Evolutionary conservation across 2,797 vertebrate species (phyloP).

Genomic region (Cynodonichthys magdalenae): DNA sequence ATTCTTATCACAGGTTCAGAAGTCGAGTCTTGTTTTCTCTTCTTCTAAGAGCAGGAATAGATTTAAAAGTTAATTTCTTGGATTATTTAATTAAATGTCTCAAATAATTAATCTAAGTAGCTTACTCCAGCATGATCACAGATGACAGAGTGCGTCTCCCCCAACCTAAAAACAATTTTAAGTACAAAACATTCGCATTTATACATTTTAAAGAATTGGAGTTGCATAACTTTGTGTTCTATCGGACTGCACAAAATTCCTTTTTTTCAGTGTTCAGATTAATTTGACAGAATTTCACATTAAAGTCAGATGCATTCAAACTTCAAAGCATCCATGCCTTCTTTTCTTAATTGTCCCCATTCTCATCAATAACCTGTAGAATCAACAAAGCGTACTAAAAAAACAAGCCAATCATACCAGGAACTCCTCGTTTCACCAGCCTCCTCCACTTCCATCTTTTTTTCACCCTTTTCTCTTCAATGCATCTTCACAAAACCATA

Average conservation of each 20-base stretch:
- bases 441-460: conserved; percentile 79
- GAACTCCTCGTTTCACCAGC: conserved; percentile 69
- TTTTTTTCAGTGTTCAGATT: too few relatives aligned
- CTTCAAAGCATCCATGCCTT: too few relatives aligned
- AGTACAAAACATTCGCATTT: background rate
- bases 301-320: too few relatives aligned
- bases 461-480: conserved; percentile 51
- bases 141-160: conserved; percentile 54
- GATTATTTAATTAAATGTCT: background rate
- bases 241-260: background rate
- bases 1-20: conserved; percentile 67
- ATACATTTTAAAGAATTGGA: background rate
- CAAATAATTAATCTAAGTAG: background rate
- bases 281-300: too few relatives aligned
- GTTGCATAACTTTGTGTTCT: background rate
- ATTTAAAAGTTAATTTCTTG: conserved; percentile 13
- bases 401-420: conserved; percentile 67
- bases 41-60: conserved; percentile 76
- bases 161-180: conserved; percentile 57
- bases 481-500: conserved; percentile 51
- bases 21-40: conserved; percentile 82
- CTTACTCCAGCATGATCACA: conserved; percentile 81
- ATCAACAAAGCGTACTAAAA: rapidly evolving
- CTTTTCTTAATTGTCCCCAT: too few relatives aligned
- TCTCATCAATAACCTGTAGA: background rate